Conservation (phyloP, 2,888 invertebrate genomes). For the Lordiphosa andalusiaca region DNA sequence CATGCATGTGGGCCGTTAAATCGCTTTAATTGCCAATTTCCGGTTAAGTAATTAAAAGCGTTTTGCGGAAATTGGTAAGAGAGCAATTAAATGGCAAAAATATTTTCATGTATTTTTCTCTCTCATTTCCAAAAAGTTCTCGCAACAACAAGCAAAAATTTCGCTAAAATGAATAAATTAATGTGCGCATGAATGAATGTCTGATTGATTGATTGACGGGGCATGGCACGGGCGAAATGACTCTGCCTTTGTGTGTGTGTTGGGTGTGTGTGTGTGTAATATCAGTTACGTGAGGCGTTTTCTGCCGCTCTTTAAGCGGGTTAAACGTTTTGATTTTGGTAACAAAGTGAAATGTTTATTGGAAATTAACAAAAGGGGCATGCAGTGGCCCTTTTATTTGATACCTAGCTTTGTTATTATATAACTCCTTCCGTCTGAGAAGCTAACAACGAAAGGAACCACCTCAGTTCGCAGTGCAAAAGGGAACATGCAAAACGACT, state of each 20-base stretch:
- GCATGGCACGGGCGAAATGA: conserved; percentile 1
- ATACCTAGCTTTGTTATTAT: too few species aligned
- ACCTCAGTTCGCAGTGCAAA: too few species aligned
- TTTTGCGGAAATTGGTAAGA: conserved; percentile 65
- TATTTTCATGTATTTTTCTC: conserved; percentile 44
- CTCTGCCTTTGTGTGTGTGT: conserved; percentile 1
- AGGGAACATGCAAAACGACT: too few species aligned
- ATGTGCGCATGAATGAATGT: conserved; percentile 57
- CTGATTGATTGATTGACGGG: conserved; percentile 59
- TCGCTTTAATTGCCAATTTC: conserved; percentile 77
- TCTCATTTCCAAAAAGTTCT: conserved; percentile 10
- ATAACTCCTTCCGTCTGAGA: too few species aligned
- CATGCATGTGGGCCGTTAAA: conserved; percentile 73
- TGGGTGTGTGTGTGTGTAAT: background rate
- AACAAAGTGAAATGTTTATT: background rate
- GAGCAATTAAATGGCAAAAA: conserved; percentile 65
- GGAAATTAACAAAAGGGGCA: too few species aligned
- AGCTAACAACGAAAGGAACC: too few species aligned
- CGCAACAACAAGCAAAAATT: conserved; percentile 10
- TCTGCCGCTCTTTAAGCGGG: background rate
- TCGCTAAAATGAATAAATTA: conserved; percentile 64
- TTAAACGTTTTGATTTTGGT: too few species aligned
- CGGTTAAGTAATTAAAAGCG: conserved; percentile 75
- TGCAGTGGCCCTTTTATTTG: too few species aligned
- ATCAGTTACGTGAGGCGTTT: too few species aligned